A percentile compares a stretch with the other conserved stretches of the same genome.
Evolutionary conservation across 2,113 vertebrate species (phyloP).

Genomic region (Scatophagus argus): DNA sequence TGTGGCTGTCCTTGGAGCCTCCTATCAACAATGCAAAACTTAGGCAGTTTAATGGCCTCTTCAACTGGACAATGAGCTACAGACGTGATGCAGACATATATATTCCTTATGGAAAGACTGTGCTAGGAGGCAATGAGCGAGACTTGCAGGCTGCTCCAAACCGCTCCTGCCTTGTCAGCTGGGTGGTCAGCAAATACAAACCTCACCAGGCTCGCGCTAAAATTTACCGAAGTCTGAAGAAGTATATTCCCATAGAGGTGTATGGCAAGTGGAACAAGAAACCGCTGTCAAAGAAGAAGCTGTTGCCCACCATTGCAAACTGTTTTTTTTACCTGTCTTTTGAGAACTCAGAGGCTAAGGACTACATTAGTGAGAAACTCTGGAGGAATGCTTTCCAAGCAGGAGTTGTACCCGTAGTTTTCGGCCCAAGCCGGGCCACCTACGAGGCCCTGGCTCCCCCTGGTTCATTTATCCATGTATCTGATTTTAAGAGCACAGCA

Average conservation of each 20-base stretch:
- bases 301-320: slow-evolving; percentile 71
- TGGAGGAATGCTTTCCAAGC: slow-evolving; percentile 82
- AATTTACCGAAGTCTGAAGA: slow-evolving; percentile 75
- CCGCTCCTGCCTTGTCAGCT: slow-evolving; percentile 82
- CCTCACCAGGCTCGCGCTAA: slow-evolving; percentile 37
- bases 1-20: slow-evolving; percentile 92
- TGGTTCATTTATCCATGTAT: slow-evolving; percentile 85
- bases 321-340: slow-evolving; percentile 89
- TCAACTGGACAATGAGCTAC: slow-evolving; percentile 94
- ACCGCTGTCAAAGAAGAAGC: slow-evolving; percentile 18
- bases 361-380: slow-evolving; percentile 88
- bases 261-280: slow-evolving; percentile 65
- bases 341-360: slow-evolving; percentile 84
- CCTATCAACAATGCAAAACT: slow-evolving; percentile 85
- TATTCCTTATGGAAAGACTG: slow-evolving; percentile 88
- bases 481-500: slow-evolving; percentile 77
- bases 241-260: slow-evolving; percentile 70
- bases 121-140: slow-evolving; percentile 32
- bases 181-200: slow-evolving; percentile 84
- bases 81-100: slow-evolving; percentile 88
- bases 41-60: slow-evolving; percentile 74
- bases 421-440: slow-evolving; percentile 80
- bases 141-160: slow-evolving; percentile 72
- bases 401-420: slow-evolving; percentile 76
- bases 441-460: slow-evolving; percentile 80